phyloP scores from a whole-genome alignment of 1,140 invertebrate genomes.

The Lordiphosa clarofinis region DNA sequence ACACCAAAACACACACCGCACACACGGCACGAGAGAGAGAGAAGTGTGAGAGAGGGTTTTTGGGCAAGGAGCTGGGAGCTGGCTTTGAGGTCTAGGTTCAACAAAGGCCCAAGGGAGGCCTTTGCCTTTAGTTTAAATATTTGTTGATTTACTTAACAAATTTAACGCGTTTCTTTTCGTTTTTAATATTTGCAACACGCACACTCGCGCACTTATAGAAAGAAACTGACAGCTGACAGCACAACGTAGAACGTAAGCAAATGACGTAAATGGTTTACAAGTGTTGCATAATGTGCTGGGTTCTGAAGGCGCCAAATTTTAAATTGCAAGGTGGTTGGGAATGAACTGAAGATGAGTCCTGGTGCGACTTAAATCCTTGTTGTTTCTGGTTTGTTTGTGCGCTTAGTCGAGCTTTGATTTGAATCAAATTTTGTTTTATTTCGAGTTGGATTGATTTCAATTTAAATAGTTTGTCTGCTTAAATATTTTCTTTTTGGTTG shows the following conservation, averaged over 20 bases:
- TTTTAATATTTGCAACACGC: constrained; percentile 41
- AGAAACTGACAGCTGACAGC: constrained; percentile 61
- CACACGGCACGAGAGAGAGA: constrained; percentile 14
- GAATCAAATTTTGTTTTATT: too few species aligned
- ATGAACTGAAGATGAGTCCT: too few species aligned
- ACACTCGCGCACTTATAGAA: constrained; percentile 42
- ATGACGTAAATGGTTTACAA: constrained; percentile 47
- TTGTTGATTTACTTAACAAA: constrained; percentile 6
- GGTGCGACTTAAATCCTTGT: too few species aligned
- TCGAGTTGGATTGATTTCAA: too few species aligned
- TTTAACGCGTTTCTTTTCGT: constrained; percentile 33
- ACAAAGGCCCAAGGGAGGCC: background rate
- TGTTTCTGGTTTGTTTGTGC: too few species aligned
- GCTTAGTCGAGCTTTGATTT: too few species aligned
- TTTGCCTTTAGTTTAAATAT: constrained; percentile 3
- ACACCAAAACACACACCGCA: constrained; percentile 48
- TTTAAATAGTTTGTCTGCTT: too few species aligned
- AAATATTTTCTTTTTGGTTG: too few species aligned
- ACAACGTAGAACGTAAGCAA: constrained; percentile 11
- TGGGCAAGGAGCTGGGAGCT: constrained; percentile 4
- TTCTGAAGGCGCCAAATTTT: constrained; percentile 24
- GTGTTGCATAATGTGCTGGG: constrained; percentile 45
- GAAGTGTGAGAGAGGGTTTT: constrained; percentile 10
- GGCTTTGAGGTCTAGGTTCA: constrained; percentile 1
- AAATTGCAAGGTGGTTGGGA: constrained; percentile 12